Evolutionary conservation across 2,888 invertebrate species (phyloP).

Genomic region (Monopis laevigella): DNA sequence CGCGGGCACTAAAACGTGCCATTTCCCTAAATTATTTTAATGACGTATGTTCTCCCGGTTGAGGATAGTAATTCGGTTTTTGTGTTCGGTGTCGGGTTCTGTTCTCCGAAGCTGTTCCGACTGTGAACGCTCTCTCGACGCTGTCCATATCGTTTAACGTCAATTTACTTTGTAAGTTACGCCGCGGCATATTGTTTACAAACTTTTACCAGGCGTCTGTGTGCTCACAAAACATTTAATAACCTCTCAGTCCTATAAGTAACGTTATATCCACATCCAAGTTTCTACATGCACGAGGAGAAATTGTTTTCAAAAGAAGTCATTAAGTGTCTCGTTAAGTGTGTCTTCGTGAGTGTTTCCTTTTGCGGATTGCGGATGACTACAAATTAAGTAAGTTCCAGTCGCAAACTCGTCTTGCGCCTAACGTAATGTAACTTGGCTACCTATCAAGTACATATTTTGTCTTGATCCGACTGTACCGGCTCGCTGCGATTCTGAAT

Average conservation of each 20-base stretch:
- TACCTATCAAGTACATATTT: slow-evolving; percentile 3
- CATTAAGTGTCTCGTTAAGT: slow-evolving; percentile 29
- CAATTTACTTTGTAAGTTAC: too few species aligned
- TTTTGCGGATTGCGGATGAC: slow-evolving; percentile 32
- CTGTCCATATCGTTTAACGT: too few species aligned
- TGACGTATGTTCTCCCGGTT: slow-evolving; percentile 44
- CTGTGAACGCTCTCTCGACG: too few species aligned
- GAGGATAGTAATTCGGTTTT: slow-evolving; percentile 43
- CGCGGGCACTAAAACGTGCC: slow-evolving; percentile 48
- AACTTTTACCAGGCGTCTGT: too few species aligned
- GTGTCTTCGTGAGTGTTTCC: slow-evolving; percentile 33
- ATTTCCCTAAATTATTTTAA: slow-evolving; percentile 56
- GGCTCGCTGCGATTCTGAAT: slow-evolving; percentile 31
- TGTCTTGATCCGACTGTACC: slow-evolving; percentile 37
- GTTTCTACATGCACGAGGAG: slow-evolving; percentile 7
- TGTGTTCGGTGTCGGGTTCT: slow-evolving; percentile 27
- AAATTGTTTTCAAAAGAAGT: slow-evolving; percentile 26
- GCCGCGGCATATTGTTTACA: too few species aligned
- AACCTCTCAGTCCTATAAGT: too few species aligned
- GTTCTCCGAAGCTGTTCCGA: too few species aligned
- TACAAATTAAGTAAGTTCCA: slow-evolving; percentile 50
- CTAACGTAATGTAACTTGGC: not conserved
- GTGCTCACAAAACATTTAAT: too few species aligned
- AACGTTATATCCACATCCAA: not conserved
- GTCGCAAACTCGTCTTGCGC: slow-evolving; percentile 18